These are phyloP conservation scores for Spodoptera littoralis DNA, from an alignment of 2,888 invertebrate species.

Conservation along the genomic window DNA sequence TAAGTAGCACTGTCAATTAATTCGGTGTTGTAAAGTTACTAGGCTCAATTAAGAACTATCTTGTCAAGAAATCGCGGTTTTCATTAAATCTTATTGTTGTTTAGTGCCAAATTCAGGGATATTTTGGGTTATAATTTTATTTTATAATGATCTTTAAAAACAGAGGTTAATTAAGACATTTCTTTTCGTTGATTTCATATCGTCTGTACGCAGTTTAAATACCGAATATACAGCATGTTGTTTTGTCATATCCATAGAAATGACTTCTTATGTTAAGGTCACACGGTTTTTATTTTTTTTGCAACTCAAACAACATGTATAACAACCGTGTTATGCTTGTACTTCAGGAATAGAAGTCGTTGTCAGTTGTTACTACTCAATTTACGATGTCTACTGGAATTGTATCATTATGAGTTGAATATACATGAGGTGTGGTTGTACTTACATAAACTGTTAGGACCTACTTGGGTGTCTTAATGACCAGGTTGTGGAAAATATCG, in stretches of 20 bases:
- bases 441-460: too few species aligned
- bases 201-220: not conserved
- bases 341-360: slow-evolving; percentile 6
- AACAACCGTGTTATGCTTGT: slow-evolving; percentile 2
- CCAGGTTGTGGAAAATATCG: too few species aligned
- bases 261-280: slow-evolving; percentile 18
- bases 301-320: slow-evolving; percentile 3
- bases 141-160: not conserved
- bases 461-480: too few species aligned
- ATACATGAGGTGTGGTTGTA: too few species aligned
- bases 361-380: too few species aligned
- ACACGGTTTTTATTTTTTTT: slow-evolving; percentile 8
- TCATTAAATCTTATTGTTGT: too few species aligned
- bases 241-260: slow-evolving; percentile 13
- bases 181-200: not conserved
- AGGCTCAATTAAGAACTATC: not conserved
- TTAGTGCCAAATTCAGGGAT: too few species aligned
- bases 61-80: too few species aligned
- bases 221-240: not conserved
- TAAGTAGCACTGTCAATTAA: slow-evolving; percentile 1
- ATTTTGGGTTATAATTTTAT: not conserved
- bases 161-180: too few species aligned
- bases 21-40: not conserved
- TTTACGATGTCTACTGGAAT: too few species aligned
- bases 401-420: too few species aligned